Evolutionary conservation across 2,888 invertebrate genomes (phyloP).

Genomic region (Nasonia oneida): DNA sequence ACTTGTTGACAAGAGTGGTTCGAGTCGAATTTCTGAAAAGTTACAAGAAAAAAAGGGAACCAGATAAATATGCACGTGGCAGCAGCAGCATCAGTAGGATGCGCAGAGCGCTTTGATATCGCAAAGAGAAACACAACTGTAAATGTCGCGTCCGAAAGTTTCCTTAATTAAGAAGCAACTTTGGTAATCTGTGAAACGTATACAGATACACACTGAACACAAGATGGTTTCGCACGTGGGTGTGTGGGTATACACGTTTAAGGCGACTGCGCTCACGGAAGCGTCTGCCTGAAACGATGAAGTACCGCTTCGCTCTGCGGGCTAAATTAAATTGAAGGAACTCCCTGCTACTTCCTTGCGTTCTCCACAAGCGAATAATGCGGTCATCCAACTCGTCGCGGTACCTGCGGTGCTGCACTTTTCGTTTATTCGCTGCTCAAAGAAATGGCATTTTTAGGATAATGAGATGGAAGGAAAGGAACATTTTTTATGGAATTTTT

Average conservation of each 20-base stretch:
- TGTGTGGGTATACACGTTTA: neutral
- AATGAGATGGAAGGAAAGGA: slow-evolving; percentile 29
- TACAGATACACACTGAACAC: neutral
- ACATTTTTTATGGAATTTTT: slow-evolving; percentile 11
- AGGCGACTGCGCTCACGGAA: neutral
- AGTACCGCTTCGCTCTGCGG: slow-evolving; percentile 19
- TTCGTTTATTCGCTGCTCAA: neutral
- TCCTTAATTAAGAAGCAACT: slow-evolving; percentile 56
- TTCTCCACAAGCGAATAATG: slow-evolving; percentile 15
- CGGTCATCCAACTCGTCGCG: neutral
- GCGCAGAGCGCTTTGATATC: slow-evolving; percentile 40
- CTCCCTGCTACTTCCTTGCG: neutral
- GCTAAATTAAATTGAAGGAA: slow-evolving; percentile 54
- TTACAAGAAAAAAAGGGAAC: slow-evolving; percentile 28
- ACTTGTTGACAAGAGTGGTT: neutral
- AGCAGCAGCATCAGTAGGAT: neutral
- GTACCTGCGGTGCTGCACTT: neutral
- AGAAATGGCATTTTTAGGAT: slow-evolving; percentile 48
- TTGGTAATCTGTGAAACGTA: slow-evolving; percentile 50
- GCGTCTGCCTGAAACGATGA: slow-evolving; percentile 29
- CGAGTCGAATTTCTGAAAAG: slow-evolving; percentile 19
- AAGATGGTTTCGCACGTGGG: neutral
- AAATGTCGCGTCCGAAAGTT: slow-evolving; percentile 43
- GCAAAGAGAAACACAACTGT: slow-evolving; percentile 34
- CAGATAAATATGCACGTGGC: slow-evolving; percentile 35